phyloP scores from a whole-genome alignment of 2,113 vertebrate genomes.

The Amazona guildingii region DNA sequence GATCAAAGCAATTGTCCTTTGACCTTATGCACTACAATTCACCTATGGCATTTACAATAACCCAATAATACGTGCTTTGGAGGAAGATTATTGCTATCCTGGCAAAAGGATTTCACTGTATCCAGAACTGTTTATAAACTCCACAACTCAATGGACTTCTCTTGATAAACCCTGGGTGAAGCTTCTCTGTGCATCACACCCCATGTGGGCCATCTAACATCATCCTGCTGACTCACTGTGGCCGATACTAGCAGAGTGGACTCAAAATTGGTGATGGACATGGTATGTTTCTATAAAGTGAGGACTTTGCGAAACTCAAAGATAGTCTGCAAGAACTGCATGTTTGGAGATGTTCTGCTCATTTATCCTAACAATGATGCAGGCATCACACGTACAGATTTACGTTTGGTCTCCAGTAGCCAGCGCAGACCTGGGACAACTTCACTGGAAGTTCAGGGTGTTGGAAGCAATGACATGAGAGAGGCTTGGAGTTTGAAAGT shows the following conservation, averaged over 20 bases:
- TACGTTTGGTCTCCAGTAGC: neutral
- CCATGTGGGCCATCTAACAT: neutral
- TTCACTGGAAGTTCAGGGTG: neutral
- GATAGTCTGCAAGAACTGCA: neutral
- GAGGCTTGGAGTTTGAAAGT: neutral
- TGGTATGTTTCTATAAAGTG: neutral
- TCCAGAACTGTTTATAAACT: neutral
- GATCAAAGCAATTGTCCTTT: neutral
- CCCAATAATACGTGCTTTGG: neutral
- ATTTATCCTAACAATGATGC: neutral
- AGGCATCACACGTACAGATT: neutral
- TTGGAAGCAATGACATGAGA: neutral
- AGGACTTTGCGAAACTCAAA: neutral
- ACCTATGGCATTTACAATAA: neutral
- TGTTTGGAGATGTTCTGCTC: neutral
- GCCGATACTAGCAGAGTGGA: neutral
- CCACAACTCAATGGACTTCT: neutral
- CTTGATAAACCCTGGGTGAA: neutral
- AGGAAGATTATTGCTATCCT: neutral
- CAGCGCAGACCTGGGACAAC: neutral
- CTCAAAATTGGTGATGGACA: neutral
- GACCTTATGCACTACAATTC: neutral
- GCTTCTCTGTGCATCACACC: neutral
- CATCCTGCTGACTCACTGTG: neutral
- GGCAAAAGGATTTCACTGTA: neutral